Percentiles rank a stretch among this genome's conserved stretches.
Evolutionary conservation across 1,140 invertebrate species (phyloP).

Genomic region (Bombus waltoni): DNA sequence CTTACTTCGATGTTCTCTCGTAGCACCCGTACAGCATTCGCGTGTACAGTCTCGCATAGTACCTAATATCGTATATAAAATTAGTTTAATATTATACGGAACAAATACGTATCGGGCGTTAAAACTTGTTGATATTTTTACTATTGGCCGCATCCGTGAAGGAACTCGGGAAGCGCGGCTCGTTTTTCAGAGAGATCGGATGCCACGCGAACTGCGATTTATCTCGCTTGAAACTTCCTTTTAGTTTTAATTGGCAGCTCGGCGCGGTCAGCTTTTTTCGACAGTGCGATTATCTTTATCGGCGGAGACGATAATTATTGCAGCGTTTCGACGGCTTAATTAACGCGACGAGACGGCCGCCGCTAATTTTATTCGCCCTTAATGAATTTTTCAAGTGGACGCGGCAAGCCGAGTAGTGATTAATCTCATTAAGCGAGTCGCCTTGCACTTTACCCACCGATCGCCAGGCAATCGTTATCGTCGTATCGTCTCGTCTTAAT

Average conservation of each 20-base stretch:
- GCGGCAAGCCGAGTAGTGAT: conserved; percentile 27
- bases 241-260: neutral
- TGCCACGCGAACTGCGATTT: neutral
- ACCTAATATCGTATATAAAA: neutral
- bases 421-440: conserved; percentile 19
- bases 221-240: conserved; percentile 12
- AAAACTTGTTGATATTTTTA: neutral
- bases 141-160: neutral
- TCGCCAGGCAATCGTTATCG: conserved; percentile 46
- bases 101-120: neutral
- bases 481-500: conserved; percentile 49
- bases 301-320: conserved; percentile 26
- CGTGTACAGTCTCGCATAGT: too few species aligned
- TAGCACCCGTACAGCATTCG: too few species aligned
- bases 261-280: neutral
- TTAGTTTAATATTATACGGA: neutral
- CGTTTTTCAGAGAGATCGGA: neutral
- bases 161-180: neutral
- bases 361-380: conserved; percentile 28
- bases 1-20: too few species aligned
- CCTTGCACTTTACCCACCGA: neutral
- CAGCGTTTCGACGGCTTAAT: conserved; percentile 10
- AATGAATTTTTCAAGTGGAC: conserved; percentile 40
- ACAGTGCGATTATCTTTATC: conserved; percentile 13
- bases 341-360: neutral